Base-by-base conservation (phyloP, 2,797 vertebrate species). In the Onychomys torridus region DNA sequence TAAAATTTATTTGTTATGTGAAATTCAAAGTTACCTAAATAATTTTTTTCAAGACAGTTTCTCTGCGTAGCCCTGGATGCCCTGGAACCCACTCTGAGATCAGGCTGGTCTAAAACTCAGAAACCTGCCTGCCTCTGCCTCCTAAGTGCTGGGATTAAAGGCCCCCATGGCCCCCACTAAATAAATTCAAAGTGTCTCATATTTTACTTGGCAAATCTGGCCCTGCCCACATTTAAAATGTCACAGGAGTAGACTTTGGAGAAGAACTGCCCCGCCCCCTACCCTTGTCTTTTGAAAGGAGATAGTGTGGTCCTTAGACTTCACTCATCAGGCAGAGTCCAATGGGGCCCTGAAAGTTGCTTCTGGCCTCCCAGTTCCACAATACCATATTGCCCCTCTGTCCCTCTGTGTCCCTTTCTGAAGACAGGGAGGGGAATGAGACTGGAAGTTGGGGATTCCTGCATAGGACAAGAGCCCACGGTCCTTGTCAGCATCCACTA, bases 11-110 rank as follows among this genome's bases (percentile, higher is more conserved):
- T 79, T 49, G 34, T 85, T 89, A 55, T 37, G 63, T 84, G 71
- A 96, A 96, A 88, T 91, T 91, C 76, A 57, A 11, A 83, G 75
- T 71, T 91, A 63, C 55, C n/a, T 55, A 34, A 13, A 7, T 69
- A n/a, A 19, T 71, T 23, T 73, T 73, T 73, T 73, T 73, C n/a
- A 37, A 37, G 34, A n/a, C 34, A 71, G 34, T 71, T 71, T 37
- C n/a, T 71, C 73, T 76, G 73, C 29, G 73, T 76, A 46, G 25
- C 73, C 40, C 40, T 76, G 40, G 23, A 25, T 46, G 40, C 27
- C 46, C 76, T 78, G 27, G 29, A 78, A 52, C 46, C 25, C 29
- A 78, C 16, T 78, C 46, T 32, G 46, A 78, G 29, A 49, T 6
- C 27, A 52, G 76, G 43, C 46, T 78, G 46, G 32, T 16, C 46